Conservation (phyloP, 2,888 invertebrate species). For the Operophtera brumata region DNA sequence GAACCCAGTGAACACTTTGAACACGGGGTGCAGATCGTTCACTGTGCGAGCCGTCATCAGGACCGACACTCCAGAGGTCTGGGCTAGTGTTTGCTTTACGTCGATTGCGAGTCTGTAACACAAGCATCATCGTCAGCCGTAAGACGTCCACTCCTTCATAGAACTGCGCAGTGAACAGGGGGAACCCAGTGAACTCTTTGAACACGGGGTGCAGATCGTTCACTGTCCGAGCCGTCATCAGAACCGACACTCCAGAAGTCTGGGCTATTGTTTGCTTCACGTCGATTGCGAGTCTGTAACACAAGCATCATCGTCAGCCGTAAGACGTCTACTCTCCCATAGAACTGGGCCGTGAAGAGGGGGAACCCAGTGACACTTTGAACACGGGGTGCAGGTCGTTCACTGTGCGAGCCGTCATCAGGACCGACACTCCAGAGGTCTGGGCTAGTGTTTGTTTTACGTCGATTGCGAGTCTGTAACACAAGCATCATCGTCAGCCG, state of each 20-base stretch:
- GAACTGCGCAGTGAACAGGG: slow-evolving; percentile 70
- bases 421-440: slow-evolving; percentile 63
- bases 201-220: slow-evolving; percentile 62
- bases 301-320: too few relatives aligned
- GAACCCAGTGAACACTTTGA: slow-evolving; percentile 63
- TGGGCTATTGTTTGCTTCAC: slow-evolving; percentile 62
- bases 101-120: slow-evolving; percentile 58
- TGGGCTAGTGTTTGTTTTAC: slow-evolving; percentile 62
- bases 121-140: too few relatives aligned
- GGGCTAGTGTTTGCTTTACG: slow-evolving; percentile 60
- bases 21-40: slow-evolving; percentile 59
- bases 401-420: slow-evolving; percentile 65
- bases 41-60: slow-evolving; percentile 65
- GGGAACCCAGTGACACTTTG: slow-evolving; percentile 63
- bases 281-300: slow-evolving; percentile 58
- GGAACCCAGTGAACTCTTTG: slow-evolving; percentile 62
- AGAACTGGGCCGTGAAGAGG: slow-evolving; percentile 67
- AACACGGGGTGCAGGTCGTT: slow-evolving; percentile 62
- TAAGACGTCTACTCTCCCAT: slow-evolving; percentile 60
- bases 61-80: slow-evolving; percentile 64
- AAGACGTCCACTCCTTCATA: slow-evolving; percentile 58
- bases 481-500: too few relatives aligned
- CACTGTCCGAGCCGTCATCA: slow-evolving; percentile 65
- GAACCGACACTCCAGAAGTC: slow-evolving; percentile 63
- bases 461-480: slow-evolving; percentile 58